Percentiles rank a stretch among this genome's conserved stretches.
These are phyloP conservation scores for Agrypnus murinus DNA, from an alignment of 2,888 invertebrate species.

Conservation along the genomic window DNA sequence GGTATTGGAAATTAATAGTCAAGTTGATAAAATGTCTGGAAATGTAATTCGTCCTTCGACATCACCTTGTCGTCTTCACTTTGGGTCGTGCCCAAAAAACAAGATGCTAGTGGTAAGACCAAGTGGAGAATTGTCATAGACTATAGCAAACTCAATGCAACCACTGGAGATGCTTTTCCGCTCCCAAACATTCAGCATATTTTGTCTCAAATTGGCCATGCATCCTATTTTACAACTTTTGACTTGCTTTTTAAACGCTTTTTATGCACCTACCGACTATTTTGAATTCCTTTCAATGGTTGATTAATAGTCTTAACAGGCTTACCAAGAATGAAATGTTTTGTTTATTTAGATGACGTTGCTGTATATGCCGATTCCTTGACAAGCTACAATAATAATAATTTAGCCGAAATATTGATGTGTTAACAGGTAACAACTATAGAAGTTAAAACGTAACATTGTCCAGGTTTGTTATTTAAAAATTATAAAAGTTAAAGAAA, in stretches of 20 bases:
- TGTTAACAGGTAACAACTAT: too few species aligned
- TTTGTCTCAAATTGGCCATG: constrained; percentile 64
- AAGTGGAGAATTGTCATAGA: constrained; percentile 66
- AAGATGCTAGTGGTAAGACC: constrained; percentile 57
- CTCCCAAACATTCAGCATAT: constrained; percentile 64
- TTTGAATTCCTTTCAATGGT: too few species aligned
- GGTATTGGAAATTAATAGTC: constrained; percentile 64
- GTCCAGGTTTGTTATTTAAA: too few species aligned
- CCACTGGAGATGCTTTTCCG: constrained; percentile 64
- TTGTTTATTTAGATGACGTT: constrained; percentile 4
- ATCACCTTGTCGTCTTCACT: constrained; percentile 57
- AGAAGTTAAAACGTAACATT: too few species aligned
- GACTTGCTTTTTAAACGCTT: constrained; percentile 64
- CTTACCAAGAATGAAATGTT: constrained; percentile 2
- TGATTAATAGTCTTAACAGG: too few species aligned
- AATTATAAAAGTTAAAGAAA: too few species aligned
- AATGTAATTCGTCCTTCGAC: constrained; percentile 58
- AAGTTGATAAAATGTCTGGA: constrained; percentile 60
- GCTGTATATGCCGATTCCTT: not conserved
- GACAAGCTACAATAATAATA: too few species aligned
- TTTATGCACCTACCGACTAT: too few species aligned
- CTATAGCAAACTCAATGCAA: constrained; percentile 66
- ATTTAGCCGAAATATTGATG: too few species aligned
- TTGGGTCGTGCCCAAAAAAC: constrained; percentile 64
- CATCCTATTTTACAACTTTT: constrained; percentile 65